Base-by-base conservation (phyloP, 2,113 vertebrate species). In the Lasiurus borealis region DNA sequence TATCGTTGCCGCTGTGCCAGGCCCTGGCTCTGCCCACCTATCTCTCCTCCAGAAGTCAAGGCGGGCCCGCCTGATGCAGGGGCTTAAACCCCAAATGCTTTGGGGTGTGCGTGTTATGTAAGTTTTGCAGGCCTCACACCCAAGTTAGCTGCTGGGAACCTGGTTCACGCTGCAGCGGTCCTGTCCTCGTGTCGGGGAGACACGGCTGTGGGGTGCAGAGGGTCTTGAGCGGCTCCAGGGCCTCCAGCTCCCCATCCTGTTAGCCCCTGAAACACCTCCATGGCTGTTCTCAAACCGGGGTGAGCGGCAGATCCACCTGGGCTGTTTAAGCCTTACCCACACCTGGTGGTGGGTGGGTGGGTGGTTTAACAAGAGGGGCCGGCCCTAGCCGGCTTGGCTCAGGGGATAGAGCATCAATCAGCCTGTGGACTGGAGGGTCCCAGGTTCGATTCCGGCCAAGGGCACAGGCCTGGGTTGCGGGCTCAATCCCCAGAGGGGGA, bases 1-100 rank as follows among this genome's bases (percentile, higher is more conserved):
- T 23, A 1, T 0, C 5, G 59, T 1, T 6, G 36, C 62, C 1
- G 23, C 31, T 2, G 19, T 15, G 54, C 19, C 25, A 13, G 64
- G 27, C 18, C 25, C 23, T 15, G 10, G 40, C 4, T 0, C 0
- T 13, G 16, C 8, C 48, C 75, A 34, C 19, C 21, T 0, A 9
- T 50, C 23, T 50, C 73, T 52, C 1, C 25, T 21, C 66, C n/a
- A 18, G 52, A 5, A 19, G 31, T 10, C 76, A 40, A 25, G 46
- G n/a, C 14, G 5, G 66, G 88, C 25, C 5, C 2, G 18, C 52
- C 64, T 44, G 5, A 48, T 57, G 19, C n/a, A n/a, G 40, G 80
- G 31, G 71, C 66, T 21, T 16, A 64, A 71, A 46, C 12, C 13
- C 23, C 10, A 4, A 62, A n/a, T 34, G 18, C 19, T 27, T 57